These are phyloP conservation scores for Petrophora chlorosata DNA, from an alignment of 2,888 invertebrate species.

Conservation along the genomic window DNA sequence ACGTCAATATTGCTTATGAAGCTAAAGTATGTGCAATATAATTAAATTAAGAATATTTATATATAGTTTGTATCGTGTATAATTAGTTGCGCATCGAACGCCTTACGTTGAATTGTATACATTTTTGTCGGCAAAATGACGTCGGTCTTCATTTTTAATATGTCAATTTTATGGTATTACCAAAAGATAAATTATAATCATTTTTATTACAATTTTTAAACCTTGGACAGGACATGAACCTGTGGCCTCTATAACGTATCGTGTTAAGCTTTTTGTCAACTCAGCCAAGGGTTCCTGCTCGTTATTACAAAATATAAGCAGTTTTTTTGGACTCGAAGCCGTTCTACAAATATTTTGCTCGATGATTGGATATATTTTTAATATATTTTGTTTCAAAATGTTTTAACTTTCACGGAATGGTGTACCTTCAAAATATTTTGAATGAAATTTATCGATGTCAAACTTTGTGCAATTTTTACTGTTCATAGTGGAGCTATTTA, in stretches of 20 bases:
- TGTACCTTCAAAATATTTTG: constrained; percentile 35
- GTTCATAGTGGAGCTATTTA: constrained; percentile 40
- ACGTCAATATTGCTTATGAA: constrained; percentile 74
- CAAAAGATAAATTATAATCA: too few relatives aligned
- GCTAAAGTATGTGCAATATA: constrained; percentile 63
- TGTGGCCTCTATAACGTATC: too few relatives aligned
- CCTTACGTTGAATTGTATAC: constrained; percentile 11
- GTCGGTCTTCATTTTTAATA: too few relatives aligned
- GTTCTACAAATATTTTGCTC: not conserved
- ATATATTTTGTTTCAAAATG: not conserved
- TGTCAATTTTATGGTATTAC: too few relatives aligned
- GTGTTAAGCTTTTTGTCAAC: too few relatives aligned
- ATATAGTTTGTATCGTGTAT: constrained; percentile 32
- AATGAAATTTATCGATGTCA: constrained; percentile 44
- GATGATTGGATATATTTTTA: not conserved
- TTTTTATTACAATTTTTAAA: too few relatives aligned
- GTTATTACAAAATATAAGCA: too few relatives aligned
- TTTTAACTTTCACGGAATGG: constrained; percentile 26
- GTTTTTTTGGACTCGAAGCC: too few relatives aligned
- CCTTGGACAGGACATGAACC: too few relatives aligned
- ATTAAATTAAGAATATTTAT: constrained; percentile 24
- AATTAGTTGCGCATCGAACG: constrained; percentile 13
- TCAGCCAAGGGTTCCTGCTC: too few relatives aligned
- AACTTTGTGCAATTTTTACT: constrained; percentile 55
- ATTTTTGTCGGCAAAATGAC: not conserved